Percentiles rank a stretch among this genome's conserved stretches.
These are phyloP conservation scores for Xylocampa areola DNA, from an alignment of 2,888 invertebrate genomes.

Conservation along the genomic window DNA sequence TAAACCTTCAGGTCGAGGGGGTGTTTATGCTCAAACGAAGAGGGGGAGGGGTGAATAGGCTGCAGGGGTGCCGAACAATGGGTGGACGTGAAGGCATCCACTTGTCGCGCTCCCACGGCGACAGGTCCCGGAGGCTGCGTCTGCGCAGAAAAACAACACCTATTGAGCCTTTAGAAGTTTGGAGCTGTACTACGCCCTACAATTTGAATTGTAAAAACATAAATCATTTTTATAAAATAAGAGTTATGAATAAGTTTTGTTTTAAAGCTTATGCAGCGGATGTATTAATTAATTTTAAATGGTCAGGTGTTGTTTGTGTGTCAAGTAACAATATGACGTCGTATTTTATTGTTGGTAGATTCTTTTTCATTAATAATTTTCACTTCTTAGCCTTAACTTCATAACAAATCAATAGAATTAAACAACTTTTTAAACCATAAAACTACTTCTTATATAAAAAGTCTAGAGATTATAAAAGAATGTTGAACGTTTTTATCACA, in stretches of 20 bases:
- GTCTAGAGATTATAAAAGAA: conserved; percentile 14
- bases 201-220: conserved; percentile 52
- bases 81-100: conserved; percentile 88
- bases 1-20: conserved; percentile 40
- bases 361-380: not conserved
- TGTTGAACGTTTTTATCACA: conserved; percentile 22
- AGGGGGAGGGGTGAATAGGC: conserved; percentile 50
- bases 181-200: conserved; percentile 28
- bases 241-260: conserved; percentile 15
- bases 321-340: not conserved
- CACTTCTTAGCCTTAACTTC: no score
- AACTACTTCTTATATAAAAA: no score
- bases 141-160: conserved; percentile 62
- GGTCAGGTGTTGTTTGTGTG: not conserved
- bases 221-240: conserved; percentile 37
- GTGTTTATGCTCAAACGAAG: conserved; percentile 40
- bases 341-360: not conserved
- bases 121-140: conserved; percentile 77
- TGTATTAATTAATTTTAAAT: conserved; percentile 9
- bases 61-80: conserved; percentile 76
- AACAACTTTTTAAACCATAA: no score
- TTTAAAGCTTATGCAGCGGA: not conserved
- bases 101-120: conserved; percentile 84
- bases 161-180: conserved; percentile 55
- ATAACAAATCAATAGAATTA: no score